A percentile compares a stretch with the other conserved stretches of the same genome.
Evolutionary conservation across 2,888 invertebrate species (phyloP).

Genomic region (Chorisops tibialis): DNA sequence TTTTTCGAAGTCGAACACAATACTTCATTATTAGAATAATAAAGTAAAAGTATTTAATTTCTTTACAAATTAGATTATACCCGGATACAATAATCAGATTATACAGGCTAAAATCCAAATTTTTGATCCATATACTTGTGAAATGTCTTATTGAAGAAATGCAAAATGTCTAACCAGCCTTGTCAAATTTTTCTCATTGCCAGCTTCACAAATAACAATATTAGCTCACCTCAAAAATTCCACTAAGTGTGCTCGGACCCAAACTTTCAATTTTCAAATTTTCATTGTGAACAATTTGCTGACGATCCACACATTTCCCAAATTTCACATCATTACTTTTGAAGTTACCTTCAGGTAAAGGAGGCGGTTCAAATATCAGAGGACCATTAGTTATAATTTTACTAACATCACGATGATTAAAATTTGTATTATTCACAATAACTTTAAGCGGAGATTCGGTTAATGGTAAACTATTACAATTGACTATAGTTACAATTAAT

Average conservation of each 20-base stretch:
- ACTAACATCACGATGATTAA: background rate
- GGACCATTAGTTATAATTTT: background rate
- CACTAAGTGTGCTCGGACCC: slow-evolving; percentile 32
- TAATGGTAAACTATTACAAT: background rate
- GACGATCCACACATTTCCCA: background rate
- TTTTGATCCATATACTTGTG: too few species aligned
- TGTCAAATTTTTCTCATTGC: too few species aligned
- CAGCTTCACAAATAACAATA: too few species aligned
- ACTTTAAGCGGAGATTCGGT: background rate
- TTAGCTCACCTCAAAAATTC: slow-evolving; percentile 33
- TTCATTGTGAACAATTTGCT: slow-evolving; percentile 29
- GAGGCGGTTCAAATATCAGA: background rate
- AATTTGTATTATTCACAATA: slow-evolving; percentile 7
- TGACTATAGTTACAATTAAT: background rate
- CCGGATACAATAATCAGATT: too few species aligned
- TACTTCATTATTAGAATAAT: too few species aligned
- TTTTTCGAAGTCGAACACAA: too few species aligned
- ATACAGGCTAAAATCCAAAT: too few species aligned
- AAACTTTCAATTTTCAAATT: slow-evolving; percentile 31
- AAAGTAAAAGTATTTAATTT: too few species aligned
- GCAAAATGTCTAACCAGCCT: too few species aligned
- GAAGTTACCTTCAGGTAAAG: slow-evolving; percentile 7
- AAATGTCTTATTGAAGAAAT: too few species aligned
- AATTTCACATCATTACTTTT: slow-evolving; percentile 6
- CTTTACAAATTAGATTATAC: too few species aligned